Conservation (phyloP, 1,140 invertebrate species). For the Drosophila lacteicornis region DNA sequence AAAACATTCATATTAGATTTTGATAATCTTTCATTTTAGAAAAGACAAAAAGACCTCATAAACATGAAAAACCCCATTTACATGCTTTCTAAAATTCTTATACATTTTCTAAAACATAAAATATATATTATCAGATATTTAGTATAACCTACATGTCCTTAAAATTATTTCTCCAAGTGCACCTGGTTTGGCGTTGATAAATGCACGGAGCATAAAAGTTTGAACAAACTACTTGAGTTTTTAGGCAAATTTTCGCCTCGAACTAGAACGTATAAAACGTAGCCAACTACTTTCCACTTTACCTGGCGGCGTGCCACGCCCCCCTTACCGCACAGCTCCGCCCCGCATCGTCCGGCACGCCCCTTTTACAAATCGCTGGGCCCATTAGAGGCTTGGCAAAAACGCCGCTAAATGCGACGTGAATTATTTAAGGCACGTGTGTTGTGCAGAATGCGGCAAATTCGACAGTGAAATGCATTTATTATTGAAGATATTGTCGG, state of each 20-base stretch:
- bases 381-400: constrained; percentile 64
- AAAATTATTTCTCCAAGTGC: constrained; percentile 4
- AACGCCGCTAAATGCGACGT: constrained; percentile 78
- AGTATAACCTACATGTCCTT: fast-evolving
- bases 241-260: constrained; percentile 78
- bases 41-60: too few species aligned
- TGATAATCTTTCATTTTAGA: too few species aligned
- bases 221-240: constrained; percentile 79
- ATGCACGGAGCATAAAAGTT: constrained; percentile 75
- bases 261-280: constrained; percentile 68
- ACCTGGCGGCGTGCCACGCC: constrained; percentile 73
- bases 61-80: too few species aligned
- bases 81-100: too few species aligned
- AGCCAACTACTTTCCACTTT: constrained; percentile 78
- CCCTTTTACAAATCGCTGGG: constrained; percentile 59
- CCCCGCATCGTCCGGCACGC: not conserved
- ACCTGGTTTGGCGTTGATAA: constrained; percentile 68
- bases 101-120: not conserved
- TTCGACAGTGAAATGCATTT: constrained; percentile 82
- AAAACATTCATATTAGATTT: too few species aligned
- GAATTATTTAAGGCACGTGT: constrained; percentile 83
- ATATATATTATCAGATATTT: not conserved
- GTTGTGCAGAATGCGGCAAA: constrained; percentile 80
- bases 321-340: not conserved
- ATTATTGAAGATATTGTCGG: constrained; percentile 76